Evolutionary conservation across 1,140 invertebrate genomes (phyloP).

Genomic region (Nasonia giraulti): DNA sequence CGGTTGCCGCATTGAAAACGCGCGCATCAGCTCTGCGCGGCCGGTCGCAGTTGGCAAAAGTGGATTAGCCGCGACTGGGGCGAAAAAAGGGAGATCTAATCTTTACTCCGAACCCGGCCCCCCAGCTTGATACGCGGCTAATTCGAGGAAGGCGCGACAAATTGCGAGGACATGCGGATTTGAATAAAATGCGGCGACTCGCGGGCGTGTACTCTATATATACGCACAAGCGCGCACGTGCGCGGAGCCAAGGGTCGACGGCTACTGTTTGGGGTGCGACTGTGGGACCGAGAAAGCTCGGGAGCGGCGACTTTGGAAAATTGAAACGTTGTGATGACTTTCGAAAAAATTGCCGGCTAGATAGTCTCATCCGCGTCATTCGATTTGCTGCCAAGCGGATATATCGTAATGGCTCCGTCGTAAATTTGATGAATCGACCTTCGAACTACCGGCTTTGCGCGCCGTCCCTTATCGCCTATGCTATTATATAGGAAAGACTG

Average conservation of each 20-base stretch:
- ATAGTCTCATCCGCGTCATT: background rate
- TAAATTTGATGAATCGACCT: too few species aligned
- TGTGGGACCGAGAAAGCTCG: background rate
- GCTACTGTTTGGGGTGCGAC: background rate
- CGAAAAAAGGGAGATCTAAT: slow-evolving; percentile 20
- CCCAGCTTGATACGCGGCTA: background rate
- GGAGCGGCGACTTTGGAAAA: background rate
- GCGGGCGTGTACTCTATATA: background rate
- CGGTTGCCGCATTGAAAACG: background rate
- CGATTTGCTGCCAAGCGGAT: too few species aligned
- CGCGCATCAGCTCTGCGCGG: background rate
- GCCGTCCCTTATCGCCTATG: too few species aligned
- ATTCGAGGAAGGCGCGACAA: slow-evolving; percentile 47
- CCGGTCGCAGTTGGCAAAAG: slow-evolving; percentile 9
- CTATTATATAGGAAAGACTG: too few species aligned
- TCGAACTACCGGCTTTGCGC: too few species aligned
- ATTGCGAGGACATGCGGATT: slow-evolving; percentile 40
- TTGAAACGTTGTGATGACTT: background rate
- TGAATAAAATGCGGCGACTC: slow-evolving; percentile 46
- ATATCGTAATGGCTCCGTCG: too few species aligned
- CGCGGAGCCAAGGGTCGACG: too few species aligned
- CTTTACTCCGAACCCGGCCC: background rate
- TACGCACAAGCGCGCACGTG: too few species aligned
- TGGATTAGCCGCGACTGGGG: slow-evolving; percentile 32
- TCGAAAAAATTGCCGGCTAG: background rate